These are phyloP conservation scores for Ctenoplectra terminalis DNA, from an alignment of 1,140 invertebrate genomes.

Conservation along the genomic window DNA sequence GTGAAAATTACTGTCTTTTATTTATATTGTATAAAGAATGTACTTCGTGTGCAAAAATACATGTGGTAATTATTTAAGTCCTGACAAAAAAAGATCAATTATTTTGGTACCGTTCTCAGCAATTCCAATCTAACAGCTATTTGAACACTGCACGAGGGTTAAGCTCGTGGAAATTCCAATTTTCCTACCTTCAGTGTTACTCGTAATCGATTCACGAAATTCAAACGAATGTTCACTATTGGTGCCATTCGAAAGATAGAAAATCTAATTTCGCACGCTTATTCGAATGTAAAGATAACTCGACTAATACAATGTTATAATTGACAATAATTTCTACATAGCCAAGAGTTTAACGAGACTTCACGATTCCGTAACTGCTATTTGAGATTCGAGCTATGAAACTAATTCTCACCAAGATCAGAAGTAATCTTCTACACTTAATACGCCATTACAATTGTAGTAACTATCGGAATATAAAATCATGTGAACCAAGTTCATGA, in stretches of 20 bases:
- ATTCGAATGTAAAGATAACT: conserved; percentile 19
- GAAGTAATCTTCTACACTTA: conserved; percentile 23
- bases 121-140: no score
- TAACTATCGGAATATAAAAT: neutral
- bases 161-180: no score
- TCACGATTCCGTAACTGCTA: conserved; percentile 1
- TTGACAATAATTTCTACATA: conserved; percentile 30
- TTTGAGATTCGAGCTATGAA: conserved; percentile 25
- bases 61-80: no score
- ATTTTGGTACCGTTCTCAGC: no score
- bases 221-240: neutral
- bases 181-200: neutral
- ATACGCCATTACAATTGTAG: conserved; percentile 28
- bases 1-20: no score
- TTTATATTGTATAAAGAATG: no score
- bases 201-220: neutral
- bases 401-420: conserved; percentile 40
- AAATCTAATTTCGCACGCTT: neutral
- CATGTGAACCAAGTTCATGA: neutral
- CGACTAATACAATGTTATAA: conserved; percentile 20
- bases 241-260: neutral
- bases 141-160: no score
- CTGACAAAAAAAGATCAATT: no score
- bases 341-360: neutral
- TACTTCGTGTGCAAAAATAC: no score